phyloP scores from a whole-genome alignment of 2,888 invertebrate genomes.

The Sphaerophoria rueppellii region DNA sequence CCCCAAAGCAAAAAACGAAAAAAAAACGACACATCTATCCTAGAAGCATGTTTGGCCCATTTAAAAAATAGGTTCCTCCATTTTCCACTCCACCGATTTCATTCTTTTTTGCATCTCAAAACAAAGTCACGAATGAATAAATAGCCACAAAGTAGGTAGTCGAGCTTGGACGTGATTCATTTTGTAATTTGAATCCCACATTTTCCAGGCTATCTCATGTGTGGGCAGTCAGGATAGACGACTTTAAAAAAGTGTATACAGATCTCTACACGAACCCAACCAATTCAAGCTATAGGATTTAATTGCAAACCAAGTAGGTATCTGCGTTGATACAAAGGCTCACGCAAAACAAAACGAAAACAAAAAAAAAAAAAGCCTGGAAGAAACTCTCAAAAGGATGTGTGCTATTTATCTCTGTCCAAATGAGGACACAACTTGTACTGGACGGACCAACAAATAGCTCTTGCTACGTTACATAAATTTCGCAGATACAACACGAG shows the following conservation, averaged over 20 bases:
- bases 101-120: background rate
- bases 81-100: background rate
- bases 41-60: conserved; percentile 43
- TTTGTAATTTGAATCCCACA: conserved; percentile 65
- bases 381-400: conserved; percentile 53
- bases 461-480: conserved; percentile 37
- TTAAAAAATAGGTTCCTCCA: conserved; percentile 39
- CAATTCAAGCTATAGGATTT: conserved; percentile 45
- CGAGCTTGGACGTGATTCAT: conserved; percentile 68
- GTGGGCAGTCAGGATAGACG: conserved; percentile 40
- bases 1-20: too few relatives aligned
- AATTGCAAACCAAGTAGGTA: conserved; percentile 64
- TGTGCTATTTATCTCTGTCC: conserved; percentile 69
- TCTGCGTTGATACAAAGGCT: conserved; percentile 25
- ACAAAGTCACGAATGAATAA: conserved; percentile 56
- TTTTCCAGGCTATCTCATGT: conserved; percentile 36
- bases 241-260: background rate
- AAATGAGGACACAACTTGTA: conserved; percentile 46
- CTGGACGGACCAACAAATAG: conserved; percentile 17
- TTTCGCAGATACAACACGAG: conserved; percentile 39
- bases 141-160: conserved; percentile 67
- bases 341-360: conserved; percentile 11
- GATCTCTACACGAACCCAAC: background rate
- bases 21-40: background rate
- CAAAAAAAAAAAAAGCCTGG: background rate